Percentiles rank a stretch among this genome's conserved stretches.
Evolutionary conservation across 1,140 invertebrate genomes (phyloP).

Genomic region (Himalopsyche phryganea): DNA sequence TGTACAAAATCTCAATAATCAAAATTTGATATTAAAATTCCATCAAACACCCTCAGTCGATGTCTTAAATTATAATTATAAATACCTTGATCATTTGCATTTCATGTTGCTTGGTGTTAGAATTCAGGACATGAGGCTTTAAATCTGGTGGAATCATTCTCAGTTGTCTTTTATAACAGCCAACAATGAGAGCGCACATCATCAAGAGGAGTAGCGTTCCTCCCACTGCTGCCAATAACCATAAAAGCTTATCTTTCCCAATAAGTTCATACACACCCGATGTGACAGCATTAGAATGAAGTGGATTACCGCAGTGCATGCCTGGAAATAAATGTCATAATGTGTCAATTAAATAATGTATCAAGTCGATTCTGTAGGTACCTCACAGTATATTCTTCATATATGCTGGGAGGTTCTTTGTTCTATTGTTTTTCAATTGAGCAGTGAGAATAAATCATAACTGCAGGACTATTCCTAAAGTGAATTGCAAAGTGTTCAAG

Average conservation of each 20-base stretch:
- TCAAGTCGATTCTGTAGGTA: no score
- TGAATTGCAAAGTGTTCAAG: no score
- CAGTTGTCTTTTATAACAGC: slow-evolving; percentile 25
- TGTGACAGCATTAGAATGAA: slow-evolving; percentile 62
- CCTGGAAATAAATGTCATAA: slow-evolving; percentile 15
- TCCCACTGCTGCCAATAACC: slow-evolving; percentile 22
- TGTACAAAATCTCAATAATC: no score
- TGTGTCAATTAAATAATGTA: no score
- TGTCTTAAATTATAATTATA: no score
- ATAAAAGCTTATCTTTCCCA: slow-evolving; percentile 20
- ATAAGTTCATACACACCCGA: slow-evolving; percentile 43
- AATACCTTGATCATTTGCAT: slow-evolving; percentile 34
- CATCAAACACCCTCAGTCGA: no score
- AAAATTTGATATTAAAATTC: no score
- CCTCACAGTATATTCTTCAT: no score
- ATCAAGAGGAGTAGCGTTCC: slow-evolving; percentile 25
- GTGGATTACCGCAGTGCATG: slow-evolving; percentile 56
- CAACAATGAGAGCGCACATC: slow-evolving; percentile 20
- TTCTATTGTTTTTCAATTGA: not conserved
- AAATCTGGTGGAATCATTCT: slow-evolving; percentile 16
- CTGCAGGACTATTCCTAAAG: no score
- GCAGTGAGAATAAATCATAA: no score
- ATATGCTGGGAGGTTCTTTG: no score
- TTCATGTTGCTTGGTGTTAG: slow-evolving; percentile 37
- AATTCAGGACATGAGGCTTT: slow-evolving; percentile 36